Percentiles rank a stretch among this genome's conserved stretches.
Conservation (phyloP, 2,113 vertebrate species). For the Empidonax traillii region DNA sequence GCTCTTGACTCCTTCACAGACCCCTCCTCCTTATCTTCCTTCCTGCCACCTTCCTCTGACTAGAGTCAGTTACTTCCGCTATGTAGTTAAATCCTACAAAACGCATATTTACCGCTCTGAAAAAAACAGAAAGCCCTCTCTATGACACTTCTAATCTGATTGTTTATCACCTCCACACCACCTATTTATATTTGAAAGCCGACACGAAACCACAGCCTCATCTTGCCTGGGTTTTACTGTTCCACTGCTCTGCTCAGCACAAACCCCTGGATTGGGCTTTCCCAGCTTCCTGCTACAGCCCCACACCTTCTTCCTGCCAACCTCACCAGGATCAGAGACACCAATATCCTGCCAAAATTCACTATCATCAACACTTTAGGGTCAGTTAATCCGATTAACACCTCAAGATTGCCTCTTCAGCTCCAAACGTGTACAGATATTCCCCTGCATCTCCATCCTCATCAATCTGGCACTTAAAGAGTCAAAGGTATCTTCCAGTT, state of each 20-base stretch:
- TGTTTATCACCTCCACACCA: not conserved
- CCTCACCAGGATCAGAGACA: not conserved
- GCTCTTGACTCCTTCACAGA: not conserved
- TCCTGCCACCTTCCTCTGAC: not conserved
- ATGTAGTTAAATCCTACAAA: not conserved
- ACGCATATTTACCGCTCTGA: not conserved
- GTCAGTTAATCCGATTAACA: not conserved
- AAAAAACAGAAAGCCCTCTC: not conserved
- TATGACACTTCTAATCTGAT: not conserved
- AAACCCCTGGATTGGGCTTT: not conserved
- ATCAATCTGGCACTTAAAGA: not conserved
- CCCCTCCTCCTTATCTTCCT: not conserved
- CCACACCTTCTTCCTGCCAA: not conserved
- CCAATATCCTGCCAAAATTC: not conserved
- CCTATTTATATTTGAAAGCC: not conserved
- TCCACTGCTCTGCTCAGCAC: not conserved
- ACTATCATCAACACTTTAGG: not conserved
- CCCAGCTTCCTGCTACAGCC: not conserved
- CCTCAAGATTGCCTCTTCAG: not conserved
- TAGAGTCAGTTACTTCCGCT: not conserved
- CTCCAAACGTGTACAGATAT: not conserved
- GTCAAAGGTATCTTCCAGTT: not conserved
- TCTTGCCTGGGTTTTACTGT: not conserved
- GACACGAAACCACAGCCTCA: not conserved
- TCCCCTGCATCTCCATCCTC: not conserved